These are phyloP conservation scores for Columba livia DNA, from an alignment of 2,113 vertebrate species.

Conservation along the genomic window DNA sequence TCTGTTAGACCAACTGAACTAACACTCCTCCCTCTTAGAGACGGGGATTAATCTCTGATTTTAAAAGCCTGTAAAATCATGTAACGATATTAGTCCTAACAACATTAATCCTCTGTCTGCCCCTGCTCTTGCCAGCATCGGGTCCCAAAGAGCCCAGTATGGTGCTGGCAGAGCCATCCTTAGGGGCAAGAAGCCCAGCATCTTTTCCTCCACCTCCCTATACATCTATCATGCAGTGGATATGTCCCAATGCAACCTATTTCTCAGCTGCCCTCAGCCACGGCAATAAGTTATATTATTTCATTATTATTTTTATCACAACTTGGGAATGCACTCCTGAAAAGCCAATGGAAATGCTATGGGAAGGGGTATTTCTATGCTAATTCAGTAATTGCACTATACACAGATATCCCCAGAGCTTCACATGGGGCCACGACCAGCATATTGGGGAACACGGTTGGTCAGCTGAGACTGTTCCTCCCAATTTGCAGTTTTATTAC, in stretches of 20 bases:
- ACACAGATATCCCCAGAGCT: background rate
- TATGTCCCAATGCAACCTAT: background rate
- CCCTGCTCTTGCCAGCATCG: background rate
- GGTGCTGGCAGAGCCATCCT: rapidly evolving
- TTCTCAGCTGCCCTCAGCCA: background rate
- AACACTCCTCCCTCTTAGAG: background rate
- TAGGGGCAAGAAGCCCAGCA: background rate
- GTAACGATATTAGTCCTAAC: background rate
- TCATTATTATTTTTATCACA: background rate
- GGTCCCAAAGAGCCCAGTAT: background rate
- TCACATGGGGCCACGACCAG: background rate
- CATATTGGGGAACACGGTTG: no score
- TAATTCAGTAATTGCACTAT: background rate
- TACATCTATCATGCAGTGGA: background rate
- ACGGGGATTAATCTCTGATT: background rate
- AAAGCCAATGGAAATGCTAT: background rate
- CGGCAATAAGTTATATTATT: background rate
- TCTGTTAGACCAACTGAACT: background rate
- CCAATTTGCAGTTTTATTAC: background rate
- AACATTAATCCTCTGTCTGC: background rate
- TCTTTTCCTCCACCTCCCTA: background rate
- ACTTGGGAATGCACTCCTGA: background rate
- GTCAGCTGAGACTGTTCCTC: no score
- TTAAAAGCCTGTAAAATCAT: background rate
- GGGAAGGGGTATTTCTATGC: background rate